Conservation (phyloP, 92 coral and sea anemone genomes). For the Siderastrea siderea region DNA sequence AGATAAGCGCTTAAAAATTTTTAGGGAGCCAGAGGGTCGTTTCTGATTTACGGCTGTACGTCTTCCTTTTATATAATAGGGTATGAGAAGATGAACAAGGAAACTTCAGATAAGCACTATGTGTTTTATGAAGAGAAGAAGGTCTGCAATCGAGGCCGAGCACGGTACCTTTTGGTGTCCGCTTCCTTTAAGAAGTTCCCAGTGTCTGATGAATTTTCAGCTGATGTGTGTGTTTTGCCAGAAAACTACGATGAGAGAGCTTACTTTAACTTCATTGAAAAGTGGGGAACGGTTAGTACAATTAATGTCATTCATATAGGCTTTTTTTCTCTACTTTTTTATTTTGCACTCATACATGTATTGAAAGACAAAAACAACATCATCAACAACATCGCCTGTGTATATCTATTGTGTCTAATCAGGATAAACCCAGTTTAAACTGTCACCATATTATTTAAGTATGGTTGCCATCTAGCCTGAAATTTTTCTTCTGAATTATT, state of each 20-base stretch:
- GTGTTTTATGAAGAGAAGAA: conserved; percentile 54
- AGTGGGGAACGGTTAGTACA: conserved; percentile 64
- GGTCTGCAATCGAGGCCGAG: conserved; percentile 60
- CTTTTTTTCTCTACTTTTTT: background rate
- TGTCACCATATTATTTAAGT: too few species aligned
- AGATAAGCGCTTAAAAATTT: background rate
- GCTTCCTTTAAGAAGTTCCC: conserved; percentile 34
- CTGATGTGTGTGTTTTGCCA: conserved; percentile 51
- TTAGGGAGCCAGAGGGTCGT: background rate
- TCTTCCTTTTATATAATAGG: conserved; percentile 1
- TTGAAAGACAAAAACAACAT: too few species aligned
- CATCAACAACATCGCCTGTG: too few species aligned
- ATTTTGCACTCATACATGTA: too few species aligned
- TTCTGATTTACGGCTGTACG: background rate
- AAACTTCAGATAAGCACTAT: conserved; percentile 43
- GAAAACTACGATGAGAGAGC: conserved; percentile 5
- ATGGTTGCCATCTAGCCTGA: too few species aligned
- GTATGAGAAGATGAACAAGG: conserved; percentile 34
- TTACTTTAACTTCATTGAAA: conserved; percentile 47
- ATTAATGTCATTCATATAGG: background rate
- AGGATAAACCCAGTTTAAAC: too few species aligned
- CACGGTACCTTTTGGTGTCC: conserved; percentile 46
- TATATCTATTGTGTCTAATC: too few species aligned
- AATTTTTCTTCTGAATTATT: too few species aligned
- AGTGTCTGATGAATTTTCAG: conserved; percentile 59